These are phyloP conservation scores for Octodonta nipae DNA, from an alignment of 2,888 invertebrate species.

Conservation along the genomic window DNA sequence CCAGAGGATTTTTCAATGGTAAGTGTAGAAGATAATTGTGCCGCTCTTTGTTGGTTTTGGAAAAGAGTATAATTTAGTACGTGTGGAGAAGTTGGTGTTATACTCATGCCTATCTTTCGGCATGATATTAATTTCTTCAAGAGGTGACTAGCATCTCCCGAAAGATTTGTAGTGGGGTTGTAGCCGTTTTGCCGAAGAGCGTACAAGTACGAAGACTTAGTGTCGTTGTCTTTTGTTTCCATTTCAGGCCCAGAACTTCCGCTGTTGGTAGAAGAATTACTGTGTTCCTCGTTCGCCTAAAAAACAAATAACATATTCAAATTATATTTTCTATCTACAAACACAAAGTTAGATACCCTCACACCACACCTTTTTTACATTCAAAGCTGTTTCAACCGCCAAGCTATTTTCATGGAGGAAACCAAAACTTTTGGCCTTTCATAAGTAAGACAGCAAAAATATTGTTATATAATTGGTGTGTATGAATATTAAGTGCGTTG, in stretches of 20 bases:
- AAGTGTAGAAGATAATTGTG: background rate
- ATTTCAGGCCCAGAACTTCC: conserved; percentile 28
- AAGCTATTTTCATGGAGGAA: too few relatives aligned
- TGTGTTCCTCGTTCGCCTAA: conserved; percentile 32
- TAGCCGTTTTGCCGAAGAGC: conserved; percentile 47
- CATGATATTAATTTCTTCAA: conserved; percentile 64
- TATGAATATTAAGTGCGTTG: too few relatives aligned
- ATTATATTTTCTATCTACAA: background rate
- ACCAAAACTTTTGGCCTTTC: too few relatives aligned
- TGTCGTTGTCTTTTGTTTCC: conserved; percentile 26
- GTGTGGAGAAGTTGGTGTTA: conserved; percentile 39
- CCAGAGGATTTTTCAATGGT: conserved; percentile 38
- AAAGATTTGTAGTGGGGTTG: conserved; percentile 27
- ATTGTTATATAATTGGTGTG: too few relatives aligned
- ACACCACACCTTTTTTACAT: too few relatives aligned
- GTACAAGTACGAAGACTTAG: conserved; percentile 39
- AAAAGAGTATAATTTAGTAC: conserved; percentile 19
- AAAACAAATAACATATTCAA: conserved; percentile 5
- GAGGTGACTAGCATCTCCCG: conserved; percentile 62
- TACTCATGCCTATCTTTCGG: conserved; percentile 54
- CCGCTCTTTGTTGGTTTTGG: conserved; percentile 9
- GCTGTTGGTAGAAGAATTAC: conserved; percentile 30
- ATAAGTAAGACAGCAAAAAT: too few relatives aligned
- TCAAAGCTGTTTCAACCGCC: too few relatives aligned
- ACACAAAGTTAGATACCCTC: background rate